Conservation (phyloP, 2,888 invertebrate genomes). For the Parnassius apollo region DNA sequence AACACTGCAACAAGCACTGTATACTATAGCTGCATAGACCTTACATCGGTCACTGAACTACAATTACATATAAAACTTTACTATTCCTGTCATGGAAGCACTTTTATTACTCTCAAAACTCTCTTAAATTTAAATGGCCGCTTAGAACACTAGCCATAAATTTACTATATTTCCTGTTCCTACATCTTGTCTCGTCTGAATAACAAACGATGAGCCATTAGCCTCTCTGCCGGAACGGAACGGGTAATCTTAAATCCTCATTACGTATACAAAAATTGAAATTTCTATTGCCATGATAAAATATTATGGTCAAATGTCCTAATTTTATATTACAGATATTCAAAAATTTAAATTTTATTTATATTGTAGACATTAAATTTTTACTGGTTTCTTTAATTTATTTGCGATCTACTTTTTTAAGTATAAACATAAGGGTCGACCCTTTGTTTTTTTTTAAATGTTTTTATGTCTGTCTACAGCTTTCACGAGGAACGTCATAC, state of each 20-base stretch:
- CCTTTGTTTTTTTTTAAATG: too few relatives aligned
- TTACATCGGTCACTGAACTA: slow-evolving; percentile 16
- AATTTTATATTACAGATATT: too few relatives aligned
- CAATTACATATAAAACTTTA: slow-evolving; percentile 19
- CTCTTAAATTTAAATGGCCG: slow-evolving; percentile 21
- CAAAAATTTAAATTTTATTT: too few relatives aligned
- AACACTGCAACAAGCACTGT: background rate
- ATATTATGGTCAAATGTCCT: too few relatives aligned
- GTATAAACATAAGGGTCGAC: too few relatives aligned
- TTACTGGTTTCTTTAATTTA: too few relatives aligned
- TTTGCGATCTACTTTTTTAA: too few relatives aligned
- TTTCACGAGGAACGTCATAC: too few relatives aligned
- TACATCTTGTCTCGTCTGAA: slow-evolving; percentile 47
- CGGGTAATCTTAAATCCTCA: slow-evolving; percentile 33
- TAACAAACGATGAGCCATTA: slow-evolving; percentile 49
- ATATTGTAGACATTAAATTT: too few relatives aligned
- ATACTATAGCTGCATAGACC: background rate
- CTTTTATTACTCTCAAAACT: slow-evolving; percentile 19
- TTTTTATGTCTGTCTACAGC: too few relatives aligned
- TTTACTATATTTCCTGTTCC: slow-evolving; percentile 58
- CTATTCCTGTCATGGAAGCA: slow-evolving; percentile 20
- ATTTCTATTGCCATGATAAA: slow-evolving; percentile 11
- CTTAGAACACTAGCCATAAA: slow-evolving; percentile 18
- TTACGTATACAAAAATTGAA: slow-evolving; percentile 16
- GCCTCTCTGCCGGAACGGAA: slow-evolving; percentile 57